These are phyloP conservation scores for Erythrocercus mccallii DNA, from an alignment of 2,113 vertebrate genomes.

Conservation along the genomic window DNA sequence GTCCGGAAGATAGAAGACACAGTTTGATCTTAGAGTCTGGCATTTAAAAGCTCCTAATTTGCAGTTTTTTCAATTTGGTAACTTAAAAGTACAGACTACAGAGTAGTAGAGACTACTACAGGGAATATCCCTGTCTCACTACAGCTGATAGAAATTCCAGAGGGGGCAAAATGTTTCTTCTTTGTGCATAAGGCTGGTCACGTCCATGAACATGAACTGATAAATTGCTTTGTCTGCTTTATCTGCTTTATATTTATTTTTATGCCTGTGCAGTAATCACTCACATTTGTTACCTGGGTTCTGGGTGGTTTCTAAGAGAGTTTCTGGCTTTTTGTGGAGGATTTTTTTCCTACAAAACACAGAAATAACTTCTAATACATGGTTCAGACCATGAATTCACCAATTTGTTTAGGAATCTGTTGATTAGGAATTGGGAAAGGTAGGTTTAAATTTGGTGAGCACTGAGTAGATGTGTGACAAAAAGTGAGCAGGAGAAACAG, in stretches of 20 bases:
- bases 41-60: background rate
- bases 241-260: no score
- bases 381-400: background rate
- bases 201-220: background rate
- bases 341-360: background rate
- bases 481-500: fast-evolving
- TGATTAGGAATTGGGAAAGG: background rate
- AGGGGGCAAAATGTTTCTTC: background rate
- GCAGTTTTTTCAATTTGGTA: background rate
- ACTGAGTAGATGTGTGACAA: fast-evolving
- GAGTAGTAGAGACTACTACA: no score
- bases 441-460: background rate
- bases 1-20: background rate
- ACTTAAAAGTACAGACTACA: background rate
- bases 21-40: background rate
- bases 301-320: background rate
- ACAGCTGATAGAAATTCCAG: background rate
- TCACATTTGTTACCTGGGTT: background rate
- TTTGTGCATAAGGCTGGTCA: background rate
- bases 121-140: background rate
- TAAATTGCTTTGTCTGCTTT: background rate
- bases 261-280: background rate
- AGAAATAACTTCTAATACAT: background rate
- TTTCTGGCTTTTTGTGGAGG: background rate
- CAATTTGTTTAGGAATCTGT: background rate